Evolutionary conservation across 2,888 invertebrate genomes (phyloP).

Genomic region (Arrhopalites spinosus): DNA sequence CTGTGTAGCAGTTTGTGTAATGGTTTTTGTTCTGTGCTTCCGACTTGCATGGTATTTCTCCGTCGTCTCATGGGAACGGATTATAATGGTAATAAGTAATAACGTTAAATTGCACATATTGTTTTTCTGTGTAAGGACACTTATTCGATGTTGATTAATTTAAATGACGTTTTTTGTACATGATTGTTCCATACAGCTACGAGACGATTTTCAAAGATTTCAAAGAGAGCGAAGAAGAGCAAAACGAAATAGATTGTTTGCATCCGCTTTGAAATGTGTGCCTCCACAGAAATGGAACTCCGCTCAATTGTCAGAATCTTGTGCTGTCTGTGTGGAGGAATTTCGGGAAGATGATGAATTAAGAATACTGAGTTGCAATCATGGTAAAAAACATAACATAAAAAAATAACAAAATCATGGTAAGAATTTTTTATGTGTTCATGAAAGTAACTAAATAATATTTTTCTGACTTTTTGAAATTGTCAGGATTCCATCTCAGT

Average conservation of each 20-base stretch:
- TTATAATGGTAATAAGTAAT: conserved; percentile 13
- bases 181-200: too few species aligned
- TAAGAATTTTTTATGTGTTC: background rate
- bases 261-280: conserved; percentile 12
- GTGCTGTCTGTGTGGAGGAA: conserved; percentile 37
- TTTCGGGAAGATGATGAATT: conserved; percentile 25
- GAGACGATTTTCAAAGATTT: conserved; percentile 30
- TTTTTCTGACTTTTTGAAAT: background rate
- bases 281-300: conserved; percentile 18
- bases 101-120: too few species aligned
- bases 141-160: too few species aligned
- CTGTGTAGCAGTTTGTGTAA: conserved; percentile 21
- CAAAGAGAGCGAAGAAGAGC: conserved; percentile 28
- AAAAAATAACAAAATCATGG: background rate
- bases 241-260: conserved; percentile 34
- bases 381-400: conserved; percentile 6
- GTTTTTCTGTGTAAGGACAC: too few species aligned
- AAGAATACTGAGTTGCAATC: conserved; percentile 33
- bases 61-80: conserved; percentile 12
- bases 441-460: background rate
- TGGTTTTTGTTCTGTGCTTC: conserved; percentile 34
- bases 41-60: conserved; percentile 28
- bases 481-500: conserved; percentile 23
- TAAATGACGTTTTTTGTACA: too few species aligned
- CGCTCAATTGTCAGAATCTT: conserved; percentile 26